These are phyloP conservation scores for Columba janthina DNA, from an alignment of 2,113 vertebrate genomes.

Conservation along the genomic window DNA sequence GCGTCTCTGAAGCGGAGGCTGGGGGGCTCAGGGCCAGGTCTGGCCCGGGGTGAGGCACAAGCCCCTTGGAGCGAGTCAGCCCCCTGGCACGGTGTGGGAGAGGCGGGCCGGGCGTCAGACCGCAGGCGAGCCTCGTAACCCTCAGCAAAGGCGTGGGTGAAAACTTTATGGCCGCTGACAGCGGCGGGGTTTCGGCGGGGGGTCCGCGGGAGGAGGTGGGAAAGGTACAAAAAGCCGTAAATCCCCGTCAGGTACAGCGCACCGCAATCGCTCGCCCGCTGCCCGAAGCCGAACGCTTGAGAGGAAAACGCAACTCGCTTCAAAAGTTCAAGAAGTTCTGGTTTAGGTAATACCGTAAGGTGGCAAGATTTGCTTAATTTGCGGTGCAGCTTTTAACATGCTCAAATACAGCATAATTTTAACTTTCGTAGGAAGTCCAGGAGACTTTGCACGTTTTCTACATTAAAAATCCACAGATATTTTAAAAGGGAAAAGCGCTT, in stretches of 20 bases:
- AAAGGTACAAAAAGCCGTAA: rapidly evolving
- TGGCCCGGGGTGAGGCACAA: rapidly evolving
- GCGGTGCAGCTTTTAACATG: not conserved
- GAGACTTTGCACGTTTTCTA: not conserved
- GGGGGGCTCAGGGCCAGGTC: not conserved
- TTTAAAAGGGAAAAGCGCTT: not conserved
- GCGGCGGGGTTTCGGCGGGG: not conserved
- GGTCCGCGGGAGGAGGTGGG: not conserved
- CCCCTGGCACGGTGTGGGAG: not conserved
- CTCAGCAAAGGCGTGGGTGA: not conserved
- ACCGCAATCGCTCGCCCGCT: rapidly evolving
- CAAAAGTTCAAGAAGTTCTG: not conserved
- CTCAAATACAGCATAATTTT: not conserved
- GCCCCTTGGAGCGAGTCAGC: not conserved
- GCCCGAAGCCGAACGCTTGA: not conserved
- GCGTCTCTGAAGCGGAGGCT: constrained; percentile 5
- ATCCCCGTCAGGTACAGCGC: not conserved
- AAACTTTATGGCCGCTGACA: not conserved
- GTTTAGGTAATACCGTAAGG: not conserved
- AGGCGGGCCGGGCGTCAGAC: not conserved
- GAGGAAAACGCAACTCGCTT: not conserved
- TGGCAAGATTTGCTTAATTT: not conserved
- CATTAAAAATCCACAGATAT: not conserved
- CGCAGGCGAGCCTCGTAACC: not conserved
- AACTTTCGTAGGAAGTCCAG: not conserved